Evolutionary conservation across 1,140 invertebrate genomes (phyloP).

Genomic region (Scaptomyza montana): DNA sequence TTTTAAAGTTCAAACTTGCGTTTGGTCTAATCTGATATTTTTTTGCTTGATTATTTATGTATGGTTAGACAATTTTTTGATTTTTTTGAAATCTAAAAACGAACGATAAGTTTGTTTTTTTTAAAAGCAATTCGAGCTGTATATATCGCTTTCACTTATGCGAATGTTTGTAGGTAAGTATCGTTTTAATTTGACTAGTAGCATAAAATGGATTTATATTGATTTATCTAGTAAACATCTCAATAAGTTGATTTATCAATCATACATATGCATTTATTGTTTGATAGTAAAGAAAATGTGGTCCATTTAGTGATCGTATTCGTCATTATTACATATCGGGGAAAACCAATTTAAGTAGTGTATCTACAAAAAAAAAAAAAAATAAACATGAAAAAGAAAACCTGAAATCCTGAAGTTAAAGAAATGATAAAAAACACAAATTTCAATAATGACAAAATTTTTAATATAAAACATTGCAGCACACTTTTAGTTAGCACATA

Average conservation of each 20-base stretch:
- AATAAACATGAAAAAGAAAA: not conserved
- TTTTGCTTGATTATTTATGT: constrained; percentile 26
- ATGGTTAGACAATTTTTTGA: constrained; percentile 35
- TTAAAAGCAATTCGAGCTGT: constrained; percentile 37
- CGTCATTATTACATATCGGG: constrained; percentile 55
- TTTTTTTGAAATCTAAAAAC: constrained; percentile 57
- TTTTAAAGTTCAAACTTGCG: constrained; percentile 19
- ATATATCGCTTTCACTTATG: constrained; percentile 26
- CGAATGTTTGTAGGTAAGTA: not conserved
- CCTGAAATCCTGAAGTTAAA: constrained; percentile 12
- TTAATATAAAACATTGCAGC: constrained; percentile 79
- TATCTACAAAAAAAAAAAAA: constrained; percentile 16
- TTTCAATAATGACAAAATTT: constrained; percentile 62
- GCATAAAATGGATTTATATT: constrained; percentile 47
- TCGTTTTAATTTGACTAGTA: constrained; percentile 49
- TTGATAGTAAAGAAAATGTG: constrained; percentile 71
- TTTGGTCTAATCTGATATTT: constrained; percentile 31
- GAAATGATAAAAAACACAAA: constrained; percentile 1
- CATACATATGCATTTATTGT: constrained; percentile 16
- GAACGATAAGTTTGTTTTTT: constrained; percentile 22
- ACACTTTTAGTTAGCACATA: constrained; percentile 78
- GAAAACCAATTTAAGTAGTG: constrained; percentile 16
- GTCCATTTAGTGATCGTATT: constrained; percentile 82
- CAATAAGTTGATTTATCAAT: constrained; percentile 21
- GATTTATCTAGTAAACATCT: constrained; percentile 60